These are phyloP conservation scores for Okapia johnstoni DNA, from an alignment of 2,113 vertebrate genomes.

Conservation along the genomic window DNA sequence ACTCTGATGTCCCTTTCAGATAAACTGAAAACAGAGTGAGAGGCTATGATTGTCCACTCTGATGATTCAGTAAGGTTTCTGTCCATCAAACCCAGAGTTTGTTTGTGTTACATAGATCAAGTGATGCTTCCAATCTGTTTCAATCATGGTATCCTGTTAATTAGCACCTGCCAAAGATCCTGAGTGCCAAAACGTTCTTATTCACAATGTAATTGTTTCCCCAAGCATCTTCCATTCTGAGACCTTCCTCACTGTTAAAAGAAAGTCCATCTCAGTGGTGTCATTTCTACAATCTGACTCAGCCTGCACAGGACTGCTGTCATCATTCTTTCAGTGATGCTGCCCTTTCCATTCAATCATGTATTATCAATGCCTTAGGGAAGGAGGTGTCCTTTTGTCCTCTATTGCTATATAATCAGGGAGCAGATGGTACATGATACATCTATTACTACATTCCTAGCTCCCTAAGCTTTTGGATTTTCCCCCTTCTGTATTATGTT, in stretches of 20 bases:
- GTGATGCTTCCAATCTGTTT: background rate
- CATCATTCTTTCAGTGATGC: fast-evolving
- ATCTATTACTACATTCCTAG: background rate
- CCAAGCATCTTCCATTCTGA: background rate
- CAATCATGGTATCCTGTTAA: background rate
- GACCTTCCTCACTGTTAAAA: background rate
- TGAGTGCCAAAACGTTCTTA: background rate
- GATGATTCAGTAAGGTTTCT: background rate
- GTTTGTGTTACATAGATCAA: background rate
- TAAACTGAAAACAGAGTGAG: background rate
- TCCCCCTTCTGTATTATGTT: background rate
- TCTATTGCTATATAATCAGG: background rate
- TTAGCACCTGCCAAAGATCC: background rate
- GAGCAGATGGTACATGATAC: conserved; percentile 4
- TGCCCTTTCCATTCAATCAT: background rate
- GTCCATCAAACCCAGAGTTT: background rate
- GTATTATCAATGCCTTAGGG: background rate
- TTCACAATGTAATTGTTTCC: background rate
- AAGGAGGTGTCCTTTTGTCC: background rate
- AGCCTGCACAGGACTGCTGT: fast-evolving
- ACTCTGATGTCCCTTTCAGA: background rate
- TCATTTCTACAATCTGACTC: background rate
- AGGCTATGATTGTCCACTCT: background rate
- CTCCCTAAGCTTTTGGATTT: background rate
- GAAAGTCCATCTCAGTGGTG: background rate